These are phyloP conservation scores for Electrona antarctica DNA, from an alignment of 2,113 vertebrate species.

Conservation along the genomic window DNA sequence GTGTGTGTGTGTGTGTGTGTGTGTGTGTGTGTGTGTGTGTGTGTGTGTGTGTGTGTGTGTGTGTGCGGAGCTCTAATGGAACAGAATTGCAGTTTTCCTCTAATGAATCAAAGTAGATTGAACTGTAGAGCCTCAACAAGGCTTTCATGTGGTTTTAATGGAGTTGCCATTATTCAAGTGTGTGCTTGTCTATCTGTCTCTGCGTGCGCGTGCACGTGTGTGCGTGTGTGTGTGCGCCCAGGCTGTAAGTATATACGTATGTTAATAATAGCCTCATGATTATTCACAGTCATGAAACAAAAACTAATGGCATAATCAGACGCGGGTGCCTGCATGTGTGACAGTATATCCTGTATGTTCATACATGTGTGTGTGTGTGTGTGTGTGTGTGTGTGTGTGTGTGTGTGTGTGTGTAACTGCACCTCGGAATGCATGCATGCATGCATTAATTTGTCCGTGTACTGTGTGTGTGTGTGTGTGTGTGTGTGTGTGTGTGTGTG, in stretches of 20 bases:
- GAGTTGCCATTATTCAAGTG: conserved; percentile 45
- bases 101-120: conserved; percentile 62
- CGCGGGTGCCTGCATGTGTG: conserved; percentile 31
- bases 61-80: conserved; percentile 19
- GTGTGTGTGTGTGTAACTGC: conserved; percentile 22
- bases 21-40: conserved; percentile 9
- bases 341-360: background rate
- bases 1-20: conserved; percentile 13
- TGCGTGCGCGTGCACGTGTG: conserved; percentile 10
- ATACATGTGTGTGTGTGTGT: conserved; percentile 12
- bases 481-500: conserved; percentile 14
- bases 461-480: conserved; percentile 12
- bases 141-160: conserved; percentile 56
- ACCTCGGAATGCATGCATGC: conserved; percentile 12
- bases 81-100: conserved; percentile 36
- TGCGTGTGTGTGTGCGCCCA: conserved; percentile 11
- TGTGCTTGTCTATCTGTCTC: background rate
- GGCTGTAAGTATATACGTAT: conserved; percentile 19
- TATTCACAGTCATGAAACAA: conserved; percentile 72
- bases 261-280: conserved; percentile 56
- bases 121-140: conserved; percentile 45
- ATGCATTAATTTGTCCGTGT: no score
- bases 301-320: conserved; percentile 52
- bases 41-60: no score
- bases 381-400: conserved; percentile 10